phyloP scores from a whole-genome alignment of 2,888 invertebrate species.

The Synanthedon myopaeformis region DNA sequence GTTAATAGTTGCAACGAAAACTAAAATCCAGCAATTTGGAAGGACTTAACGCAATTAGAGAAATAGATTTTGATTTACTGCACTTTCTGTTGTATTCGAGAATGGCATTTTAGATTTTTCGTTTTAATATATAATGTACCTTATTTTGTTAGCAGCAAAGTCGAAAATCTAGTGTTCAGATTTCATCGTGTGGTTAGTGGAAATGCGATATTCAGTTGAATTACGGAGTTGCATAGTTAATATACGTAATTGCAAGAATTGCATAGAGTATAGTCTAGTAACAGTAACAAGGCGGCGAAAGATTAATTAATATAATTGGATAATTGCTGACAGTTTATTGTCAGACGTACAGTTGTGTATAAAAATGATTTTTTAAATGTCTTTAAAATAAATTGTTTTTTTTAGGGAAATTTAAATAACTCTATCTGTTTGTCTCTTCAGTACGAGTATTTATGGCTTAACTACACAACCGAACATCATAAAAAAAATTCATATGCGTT shows the following conservation, averaged over 20 bases:
- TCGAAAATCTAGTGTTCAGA: neutral
- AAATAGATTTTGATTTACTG: neutral
- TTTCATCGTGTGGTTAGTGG: neutral
- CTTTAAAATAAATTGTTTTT: no score
- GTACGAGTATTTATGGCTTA: no score
- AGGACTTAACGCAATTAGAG: neutral
- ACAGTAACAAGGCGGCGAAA: constrained; percentile 3
- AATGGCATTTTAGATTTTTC: neutral
- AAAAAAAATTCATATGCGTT: no score
- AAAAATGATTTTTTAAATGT: neutral
- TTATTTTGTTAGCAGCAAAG: neutral
- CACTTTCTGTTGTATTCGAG: neutral
- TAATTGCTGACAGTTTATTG: constrained; percentile 1
- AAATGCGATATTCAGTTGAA: neutral
- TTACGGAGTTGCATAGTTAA: constrained; percentile 3
- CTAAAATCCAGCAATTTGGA: neutral
- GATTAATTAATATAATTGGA: constrained; percentile 4
- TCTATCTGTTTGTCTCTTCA: no score
- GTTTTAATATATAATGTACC: neutral
- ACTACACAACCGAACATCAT: no score
- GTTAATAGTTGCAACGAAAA: neutral
- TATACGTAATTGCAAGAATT: constrained; percentile 2
- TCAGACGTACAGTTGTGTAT: neutral
- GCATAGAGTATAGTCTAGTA: constrained; percentile 1
- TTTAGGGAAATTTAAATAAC: no score